These are phyloP conservation scores for Pocota personata DNA, from an alignment of 2,888 invertebrate genomes.

Conservation along the genomic window DNA sequence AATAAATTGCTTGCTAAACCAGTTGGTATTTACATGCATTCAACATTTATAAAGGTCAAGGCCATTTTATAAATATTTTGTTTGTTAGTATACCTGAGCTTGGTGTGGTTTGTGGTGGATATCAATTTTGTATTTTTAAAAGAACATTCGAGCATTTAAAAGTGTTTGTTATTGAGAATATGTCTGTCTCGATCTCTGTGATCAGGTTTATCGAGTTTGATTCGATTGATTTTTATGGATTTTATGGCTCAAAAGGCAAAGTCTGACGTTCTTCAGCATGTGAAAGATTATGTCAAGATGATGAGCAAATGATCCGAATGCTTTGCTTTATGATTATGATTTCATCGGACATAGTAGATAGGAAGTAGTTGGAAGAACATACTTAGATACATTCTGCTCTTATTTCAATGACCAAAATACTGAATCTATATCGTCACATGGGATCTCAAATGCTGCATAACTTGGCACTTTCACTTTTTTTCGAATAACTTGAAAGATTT, in stretches of 20 bases:
- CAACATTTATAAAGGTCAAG: slow-evolving; percentile 46
- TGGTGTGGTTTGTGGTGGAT: slow-evolving; percentile 6
- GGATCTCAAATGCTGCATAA: too few species aligned
- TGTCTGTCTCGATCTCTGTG: not conserved
- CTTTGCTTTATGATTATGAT: not conserved
- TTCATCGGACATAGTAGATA: not conserved
- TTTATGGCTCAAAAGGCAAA: not conserved
- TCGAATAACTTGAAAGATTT: not conserved
- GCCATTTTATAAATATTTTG: not conserved
- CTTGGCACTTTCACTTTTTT: too few species aligned
- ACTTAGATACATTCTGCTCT: too few species aligned
- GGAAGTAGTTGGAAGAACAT: too few species aligned
- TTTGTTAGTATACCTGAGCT: not conserved
- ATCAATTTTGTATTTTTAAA: slow-evolving; percentile 16
- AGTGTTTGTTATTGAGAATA: slow-evolving; percentile 9
- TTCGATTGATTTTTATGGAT: not conserved
- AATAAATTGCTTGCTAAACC: slow-evolving; percentile 25
- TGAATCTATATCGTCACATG: too few species aligned
- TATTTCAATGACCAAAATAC: too few species aligned
- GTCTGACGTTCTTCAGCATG: not conserved
- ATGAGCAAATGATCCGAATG: not conserved
- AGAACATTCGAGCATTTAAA: slow-evolving; percentile 26
- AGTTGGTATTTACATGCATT: slow-evolving; percentile 15
- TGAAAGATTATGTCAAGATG: not conserved
- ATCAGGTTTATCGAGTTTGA: slow-evolving; percentile 34